These are phyloP conservation scores for Tenrec ecaudatus DNA, from an alignment of 2,113 vertebrate species.

Conservation along the genomic window DNA sequence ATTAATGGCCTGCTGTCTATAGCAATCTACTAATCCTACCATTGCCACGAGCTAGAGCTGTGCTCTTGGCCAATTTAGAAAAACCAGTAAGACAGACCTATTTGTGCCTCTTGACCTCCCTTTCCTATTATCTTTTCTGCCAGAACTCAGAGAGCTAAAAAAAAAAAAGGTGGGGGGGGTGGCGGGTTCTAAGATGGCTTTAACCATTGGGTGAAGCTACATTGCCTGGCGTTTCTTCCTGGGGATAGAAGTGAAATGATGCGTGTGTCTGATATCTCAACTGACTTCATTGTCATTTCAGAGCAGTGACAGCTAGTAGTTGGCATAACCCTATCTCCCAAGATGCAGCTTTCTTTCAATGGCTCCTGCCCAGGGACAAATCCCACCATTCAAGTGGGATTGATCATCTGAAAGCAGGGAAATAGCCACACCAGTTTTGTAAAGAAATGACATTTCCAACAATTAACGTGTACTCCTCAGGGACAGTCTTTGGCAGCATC, in stretches of 20 bases:
- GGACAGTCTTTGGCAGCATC: background rate
- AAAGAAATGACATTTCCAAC: constrained; percentile 28
- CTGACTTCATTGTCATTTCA: background rate
- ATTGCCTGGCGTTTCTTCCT: background rate
- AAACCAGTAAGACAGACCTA: background rate
- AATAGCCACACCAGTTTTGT: constrained; percentile 8
- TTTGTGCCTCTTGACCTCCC: background rate
- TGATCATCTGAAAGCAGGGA: constrained; percentile 36
- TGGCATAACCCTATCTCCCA: constrained; percentile 32
- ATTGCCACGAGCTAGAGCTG: background rate
- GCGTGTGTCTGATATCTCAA: constrained; percentile 35
- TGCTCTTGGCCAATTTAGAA: constrained; percentile 27
- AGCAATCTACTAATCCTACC: background rate
- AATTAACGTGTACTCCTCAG: background rate
- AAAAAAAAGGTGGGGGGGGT: too few species aligned
- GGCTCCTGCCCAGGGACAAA: constrained; percentile 35
- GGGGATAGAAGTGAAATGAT: background rate
- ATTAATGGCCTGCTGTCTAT: constrained; percentile 19
- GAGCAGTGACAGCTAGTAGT: constrained; percentile 20
- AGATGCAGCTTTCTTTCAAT: constrained; percentile 32
- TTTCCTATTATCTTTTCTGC: background rate
- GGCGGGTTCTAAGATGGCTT: constrained; percentile 1
- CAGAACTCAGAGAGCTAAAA: background rate
- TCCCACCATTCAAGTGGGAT: background rate
- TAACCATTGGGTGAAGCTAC: constrained; percentile 41